Evolutionary conservation across 2,113 vertebrate species (phyloP).

Genomic region (Clarias gariepinus): DNA sequence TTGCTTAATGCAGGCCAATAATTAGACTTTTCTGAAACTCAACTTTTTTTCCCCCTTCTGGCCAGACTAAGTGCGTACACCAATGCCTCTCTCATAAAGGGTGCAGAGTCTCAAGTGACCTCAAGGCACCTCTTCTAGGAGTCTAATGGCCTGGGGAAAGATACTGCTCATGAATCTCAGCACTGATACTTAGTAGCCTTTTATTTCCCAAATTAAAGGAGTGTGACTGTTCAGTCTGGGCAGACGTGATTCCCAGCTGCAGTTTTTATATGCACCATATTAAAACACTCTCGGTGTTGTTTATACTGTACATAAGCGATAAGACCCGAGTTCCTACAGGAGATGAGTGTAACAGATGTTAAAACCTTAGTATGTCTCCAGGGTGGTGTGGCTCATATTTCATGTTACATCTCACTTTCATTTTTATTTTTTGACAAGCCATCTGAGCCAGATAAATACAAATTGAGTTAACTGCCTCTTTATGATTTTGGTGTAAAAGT

Average conservation of each 20-base stretch:
- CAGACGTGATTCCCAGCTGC: not conserved
- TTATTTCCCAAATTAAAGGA: not conserved
- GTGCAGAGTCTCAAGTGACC: not conserved
- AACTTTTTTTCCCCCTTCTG: too few species aligned
- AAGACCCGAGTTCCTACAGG: not conserved
- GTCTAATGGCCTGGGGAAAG: not conserved
- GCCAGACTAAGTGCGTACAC: too few species aligned
- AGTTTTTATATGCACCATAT: not conserved
- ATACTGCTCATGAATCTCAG: not conserved
- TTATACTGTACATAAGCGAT: not conserved
- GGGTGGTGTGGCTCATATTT: not conserved
- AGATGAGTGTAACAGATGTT: not conserved
- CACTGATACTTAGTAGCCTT: not conserved
- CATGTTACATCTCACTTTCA: not conserved
- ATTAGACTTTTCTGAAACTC: too few species aligned
- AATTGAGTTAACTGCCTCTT: not conserved
- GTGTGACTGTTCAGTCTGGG: not conserved
- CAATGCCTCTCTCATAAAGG: not conserved
- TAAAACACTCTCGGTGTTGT: not conserved
- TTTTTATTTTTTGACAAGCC: not conserved
- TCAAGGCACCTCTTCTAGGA: not conserved
- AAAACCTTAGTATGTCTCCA: not conserved
- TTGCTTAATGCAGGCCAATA: too few species aligned
- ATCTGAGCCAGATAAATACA: not conserved
- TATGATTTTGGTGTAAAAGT: not conserved